Conservation (phyloP, 64 coral and sea anemone species). For the Stichodactyla helianthus region DNA sequence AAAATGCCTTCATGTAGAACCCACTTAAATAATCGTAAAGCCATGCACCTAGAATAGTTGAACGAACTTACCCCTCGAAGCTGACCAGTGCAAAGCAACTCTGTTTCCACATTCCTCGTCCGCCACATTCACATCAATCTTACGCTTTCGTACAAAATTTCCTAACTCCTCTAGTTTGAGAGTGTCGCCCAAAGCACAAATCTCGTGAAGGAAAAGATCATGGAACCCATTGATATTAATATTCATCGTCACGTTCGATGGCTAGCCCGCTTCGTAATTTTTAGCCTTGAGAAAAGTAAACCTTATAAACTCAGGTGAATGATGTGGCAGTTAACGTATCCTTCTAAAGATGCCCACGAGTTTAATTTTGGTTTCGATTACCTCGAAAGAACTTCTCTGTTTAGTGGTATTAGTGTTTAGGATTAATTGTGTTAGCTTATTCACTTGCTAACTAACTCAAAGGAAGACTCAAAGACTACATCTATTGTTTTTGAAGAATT, state of each 20-base stretch:
- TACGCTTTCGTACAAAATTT: conserved; percentile 67
- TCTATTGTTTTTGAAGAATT: neutral
- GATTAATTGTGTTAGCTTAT: neutral
- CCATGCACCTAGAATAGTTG: too few relatives aligned
- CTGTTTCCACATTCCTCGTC: conserved; percentile 79
- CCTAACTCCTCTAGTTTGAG: conserved; percentile 72
- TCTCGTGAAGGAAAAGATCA: conserved; percentile 57
- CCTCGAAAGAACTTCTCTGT: neutral
- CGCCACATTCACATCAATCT: conserved; percentile 68
- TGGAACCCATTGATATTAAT: conserved; percentile 1
- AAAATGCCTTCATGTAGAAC: too few relatives aligned
- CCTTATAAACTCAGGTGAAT: too few relatives aligned
- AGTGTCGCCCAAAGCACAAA: conserved; percentile 56
- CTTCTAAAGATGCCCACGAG: too few relatives aligned
- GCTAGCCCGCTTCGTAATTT: neutral
- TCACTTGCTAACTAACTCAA: neutral
- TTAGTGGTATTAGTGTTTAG: neutral
- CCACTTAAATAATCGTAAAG: too few relatives aligned
- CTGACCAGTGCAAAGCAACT: conserved; percentile 72
- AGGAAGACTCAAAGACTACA: neutral
- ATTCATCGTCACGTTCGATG: neutral
- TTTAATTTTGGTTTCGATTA: too few relatives aligned
- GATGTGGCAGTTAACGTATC: too few relatives aligned
- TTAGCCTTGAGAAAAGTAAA: neutral
- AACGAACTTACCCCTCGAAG: conserved; percentile 49